Percentiles rank a stretch among this genome's conserved stretches.
Conservation (phyloP, 2,113 vertebrate genomes). For the Silurus glanis region DNA sequence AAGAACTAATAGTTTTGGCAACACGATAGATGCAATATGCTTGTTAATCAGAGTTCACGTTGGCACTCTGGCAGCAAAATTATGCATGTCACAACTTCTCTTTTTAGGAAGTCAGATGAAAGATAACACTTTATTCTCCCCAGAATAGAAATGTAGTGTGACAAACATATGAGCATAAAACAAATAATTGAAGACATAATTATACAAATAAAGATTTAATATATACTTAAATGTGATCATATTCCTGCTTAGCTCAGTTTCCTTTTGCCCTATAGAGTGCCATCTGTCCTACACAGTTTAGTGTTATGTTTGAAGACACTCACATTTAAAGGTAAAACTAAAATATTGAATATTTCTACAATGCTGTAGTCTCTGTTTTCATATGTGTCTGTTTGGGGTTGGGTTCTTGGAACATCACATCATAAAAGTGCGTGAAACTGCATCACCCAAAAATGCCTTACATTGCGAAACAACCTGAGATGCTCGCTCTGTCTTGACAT, state of each 20-base stretch:
- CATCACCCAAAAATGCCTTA: conserved; percentile 19
- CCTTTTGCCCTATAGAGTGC: neutral
- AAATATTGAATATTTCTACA: too few species aligned
- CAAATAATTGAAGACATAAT: neutral
- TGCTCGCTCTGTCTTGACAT: conserved; percentile 38
- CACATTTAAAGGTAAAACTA: neutral
- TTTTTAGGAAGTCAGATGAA: neutral
- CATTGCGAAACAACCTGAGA: conserved; percentile 22
- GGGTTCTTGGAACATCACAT: neutral
- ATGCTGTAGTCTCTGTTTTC: neutral
- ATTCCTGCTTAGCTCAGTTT: neutral
- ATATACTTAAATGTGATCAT: neutral
- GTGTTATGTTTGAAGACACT: neutral
- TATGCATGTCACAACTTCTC: neutral
- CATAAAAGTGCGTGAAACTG: neutral
- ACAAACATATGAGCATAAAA: neutral
- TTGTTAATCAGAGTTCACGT: neutral
- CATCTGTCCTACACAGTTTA: neutral
- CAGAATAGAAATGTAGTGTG: neutral
- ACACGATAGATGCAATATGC: neutral
- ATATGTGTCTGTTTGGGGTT: conserved; percentile 11
- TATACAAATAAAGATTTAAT: neutral
- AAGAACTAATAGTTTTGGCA: neutral
- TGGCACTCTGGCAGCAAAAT: neutral
- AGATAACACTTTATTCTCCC: neutral